A percentile compares a stretch with the other conserved stretches of the same genome.
phyloP scores from a whole-genome alignment of 1,140 invertebrate genomes.

The Maconellicoccus hirsutus region DNA sequence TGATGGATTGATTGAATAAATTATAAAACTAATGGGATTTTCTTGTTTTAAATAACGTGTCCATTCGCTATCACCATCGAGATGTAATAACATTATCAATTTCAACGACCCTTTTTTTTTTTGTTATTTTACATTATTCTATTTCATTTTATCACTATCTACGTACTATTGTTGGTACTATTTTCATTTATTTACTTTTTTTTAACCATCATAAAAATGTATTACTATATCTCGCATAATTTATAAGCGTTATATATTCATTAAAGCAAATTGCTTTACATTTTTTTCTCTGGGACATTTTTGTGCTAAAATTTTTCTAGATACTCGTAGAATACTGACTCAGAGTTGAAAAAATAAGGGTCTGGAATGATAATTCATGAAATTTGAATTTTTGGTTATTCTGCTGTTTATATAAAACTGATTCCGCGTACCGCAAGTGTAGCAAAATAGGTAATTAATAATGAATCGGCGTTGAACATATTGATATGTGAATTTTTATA shows the following conservation, averaged over 20 bases:
- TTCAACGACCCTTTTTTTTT: neutral
- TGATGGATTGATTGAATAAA: slow-evolving; percentile 4
- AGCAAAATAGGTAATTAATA: too few species aligned
- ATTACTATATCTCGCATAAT: neutral
- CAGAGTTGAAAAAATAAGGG: neutral
- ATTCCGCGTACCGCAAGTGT: too few species aligned
- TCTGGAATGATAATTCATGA: neutral
- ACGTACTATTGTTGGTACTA: too few species aligned
- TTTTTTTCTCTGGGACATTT: neutral
- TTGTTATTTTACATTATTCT: too few species aligned
- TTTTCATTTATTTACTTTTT: neutral
- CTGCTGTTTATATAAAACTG: too few species aligned
- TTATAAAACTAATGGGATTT: slow-evolving; percentile 9
- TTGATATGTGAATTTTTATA: too few species aligned
- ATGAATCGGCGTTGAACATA: too few species aligned
- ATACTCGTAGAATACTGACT: neutral
- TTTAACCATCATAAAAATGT: neutral
- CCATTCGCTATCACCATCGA: neutral
- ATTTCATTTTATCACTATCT: neutral
- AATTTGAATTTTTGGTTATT: too few species aligned
- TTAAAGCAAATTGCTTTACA: neutral
- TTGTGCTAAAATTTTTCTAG: neutral
- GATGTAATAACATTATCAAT: slow-evolving; percentile 1
- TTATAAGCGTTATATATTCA: neutral
- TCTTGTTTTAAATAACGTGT: neutral